A percentile compares a stretch with the other conserved stretches of the same genome.
Conservation (phyloP, 2,797 vertebrate species). For the Liparis tanakae region DNA sequence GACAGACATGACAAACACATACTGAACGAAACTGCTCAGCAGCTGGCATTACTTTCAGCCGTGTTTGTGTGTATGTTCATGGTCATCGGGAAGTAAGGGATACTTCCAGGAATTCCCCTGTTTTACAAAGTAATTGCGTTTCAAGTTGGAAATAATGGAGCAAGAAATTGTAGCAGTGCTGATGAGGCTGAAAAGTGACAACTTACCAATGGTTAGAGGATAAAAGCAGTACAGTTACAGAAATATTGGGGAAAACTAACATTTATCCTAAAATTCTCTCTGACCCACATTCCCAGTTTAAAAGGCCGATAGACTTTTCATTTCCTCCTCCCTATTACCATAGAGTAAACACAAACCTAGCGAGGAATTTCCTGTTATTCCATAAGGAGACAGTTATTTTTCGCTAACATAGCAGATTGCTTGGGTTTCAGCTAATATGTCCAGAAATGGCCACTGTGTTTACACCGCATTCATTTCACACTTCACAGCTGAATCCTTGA, state of each 20-base stretch:
- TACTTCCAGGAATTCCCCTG: slow-evolving; percentile 34
- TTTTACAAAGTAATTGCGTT: background rate
- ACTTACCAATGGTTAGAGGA: background rate
- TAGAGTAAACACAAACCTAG: slow-evolving; percentile 72
- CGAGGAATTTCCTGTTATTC: slow-evolving; percentile 82
- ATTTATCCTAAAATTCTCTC: slow-evolving; percentile 46
- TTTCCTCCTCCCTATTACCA: slow-evolving; percentile 71
- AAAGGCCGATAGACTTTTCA: slow-evolving; percentile 68
- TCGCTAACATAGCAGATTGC: slow-evolving; percentile 59
- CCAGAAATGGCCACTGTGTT: slow-evolving; percentile 55
- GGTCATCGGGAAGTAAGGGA: slow-evolving; percentile 6
- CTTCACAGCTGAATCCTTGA: slow-evolving; percentile 58
- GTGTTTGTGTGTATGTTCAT: background rate
- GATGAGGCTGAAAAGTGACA: slow-evolving; percentile 38
- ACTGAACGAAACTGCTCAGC: background rate
- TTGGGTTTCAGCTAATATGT: slow-evolving; percentile 67
- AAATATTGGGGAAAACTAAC: slow-evolving; percentile 34
- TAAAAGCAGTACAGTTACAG: background rate
- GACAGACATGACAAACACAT: slow-evolving; percentile 8
- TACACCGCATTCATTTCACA: slow-evolving; percentile 62
- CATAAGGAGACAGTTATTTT: slow-evolving; percentile 71
- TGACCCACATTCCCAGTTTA: slow-evolving; percentile 62
- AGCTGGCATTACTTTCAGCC: slow-evolving; percentile 12
- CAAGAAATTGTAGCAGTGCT: slow-evolving; percentile 5
- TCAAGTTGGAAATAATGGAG: slow-evolving; percentile 15